Evolutionary conservation across 2,797 vertebrate species (phyloP), one percentile per base, ranked within the genome.

Genomic region (Hozukius guyotensis): DNA sequence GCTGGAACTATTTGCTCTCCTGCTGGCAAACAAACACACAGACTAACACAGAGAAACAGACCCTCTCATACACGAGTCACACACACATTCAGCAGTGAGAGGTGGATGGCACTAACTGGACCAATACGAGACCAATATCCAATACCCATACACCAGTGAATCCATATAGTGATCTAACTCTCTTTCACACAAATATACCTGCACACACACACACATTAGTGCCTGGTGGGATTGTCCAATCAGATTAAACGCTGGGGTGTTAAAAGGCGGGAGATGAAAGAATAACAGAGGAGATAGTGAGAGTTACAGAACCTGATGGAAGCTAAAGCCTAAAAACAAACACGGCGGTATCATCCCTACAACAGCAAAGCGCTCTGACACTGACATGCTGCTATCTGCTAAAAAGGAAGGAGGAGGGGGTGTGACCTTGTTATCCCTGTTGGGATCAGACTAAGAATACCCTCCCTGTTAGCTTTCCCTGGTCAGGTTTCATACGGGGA

Each of bases 271-370:
- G 75, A 92, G 88, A 93, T 93, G 87, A 93, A 93, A 94, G 81
- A 91, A 90, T 88, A 93, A 92, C 90, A 93, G 89, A 83, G 62
- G 84, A 87, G 77, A 86, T 75, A 82, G 72, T 38, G 70, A 75
- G 80, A 83, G 71, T 90, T 82, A 81, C 82, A 86, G 90, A 80
- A 82, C 80, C 78, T 88, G 80, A 85, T 86, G 86, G 71, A 75
- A 52, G 80, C 80, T 77, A 86, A 91, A 92, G 87, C 86, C 83
- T 83, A 91, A 89, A 89, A 78, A 90, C 92, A 94, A 93, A 93
- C 91, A 90, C 68, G 59, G 65, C 14, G 68, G 83, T 91, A 86
- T 90, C 92, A 84, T 83, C 76, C 27, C 59, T 46, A 81, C 74
- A 64, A 84, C 80, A 75, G 71, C 66, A 76, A 56, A 77, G 66